phyloP scores from a whole-genome alignment of 2,113 vertebrate genomes.

The Speoplatyrhinus poulsoni region DNA sequence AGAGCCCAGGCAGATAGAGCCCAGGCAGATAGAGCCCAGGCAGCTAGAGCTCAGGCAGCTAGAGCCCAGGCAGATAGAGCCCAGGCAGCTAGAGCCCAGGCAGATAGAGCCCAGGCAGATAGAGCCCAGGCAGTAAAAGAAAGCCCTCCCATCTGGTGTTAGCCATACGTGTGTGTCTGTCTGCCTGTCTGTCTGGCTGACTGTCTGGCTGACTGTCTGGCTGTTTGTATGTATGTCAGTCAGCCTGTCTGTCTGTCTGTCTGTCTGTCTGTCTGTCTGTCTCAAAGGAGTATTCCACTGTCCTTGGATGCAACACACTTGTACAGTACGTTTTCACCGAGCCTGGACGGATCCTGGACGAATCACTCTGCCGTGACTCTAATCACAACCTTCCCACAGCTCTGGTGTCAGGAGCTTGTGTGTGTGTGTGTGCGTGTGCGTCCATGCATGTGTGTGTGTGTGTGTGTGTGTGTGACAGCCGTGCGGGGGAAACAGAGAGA shows the following conservation, averaged over 20 bases:
- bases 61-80: constrained; percentile 33
- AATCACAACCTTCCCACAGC: constrained; percentile 33
- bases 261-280: constrained; percentile 11
- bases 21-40: background rate
- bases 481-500: constrained; percentile 18
- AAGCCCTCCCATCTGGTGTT: constrained; percentile 25
- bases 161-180: background rate
- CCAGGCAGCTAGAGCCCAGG: constrained; percentile 45
- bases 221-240: constrained; percentile 5
- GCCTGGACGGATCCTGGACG: constrained; percentile 16
- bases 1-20: constrained; percentile 33
- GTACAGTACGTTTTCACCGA: constrained; percentile 25
- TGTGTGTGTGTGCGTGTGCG: constrained; percentile 13
- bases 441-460: background rate
- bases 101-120: constrained; percentile 24
- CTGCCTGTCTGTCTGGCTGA: constrained; percentile 1
- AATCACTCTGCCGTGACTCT: constrained; percentile 26
- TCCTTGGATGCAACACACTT: constrained; percentile 27
- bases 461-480: constrained; percentile 11
- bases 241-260: constrained; percentile 7
- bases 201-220: background rate
- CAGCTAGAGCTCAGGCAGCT: constrained; percentile 27
- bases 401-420: constrained; percentile 24
- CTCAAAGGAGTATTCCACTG: constrained; percentile 10
- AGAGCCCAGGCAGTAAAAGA: constrained; percentile 45